Evolutionary conservation across 2,113 vertebrate genomes (phyloP), one percentile per base, ranked within the genome.

Genomic region (Dunckerocampus dactyliophorus): DNA sequence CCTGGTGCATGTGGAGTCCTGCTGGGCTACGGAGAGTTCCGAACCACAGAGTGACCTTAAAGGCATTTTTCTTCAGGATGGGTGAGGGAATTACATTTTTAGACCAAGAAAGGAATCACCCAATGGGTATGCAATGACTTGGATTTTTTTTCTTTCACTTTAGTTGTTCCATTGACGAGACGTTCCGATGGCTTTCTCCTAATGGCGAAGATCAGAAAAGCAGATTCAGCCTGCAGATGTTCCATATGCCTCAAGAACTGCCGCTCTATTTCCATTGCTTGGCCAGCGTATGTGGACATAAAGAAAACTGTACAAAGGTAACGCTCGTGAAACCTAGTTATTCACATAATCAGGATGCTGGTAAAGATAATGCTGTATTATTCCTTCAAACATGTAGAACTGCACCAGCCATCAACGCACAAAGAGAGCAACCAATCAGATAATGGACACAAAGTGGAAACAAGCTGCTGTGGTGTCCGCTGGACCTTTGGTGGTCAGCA

Each of bases 211-310:
- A n/a, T 6, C 75, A 83, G 39, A 59, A 0, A 0, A 85, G 68
- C 68, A 77, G 85, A 7, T 91, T 90, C 24, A 86, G 83, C 15
- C 11, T 91, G 8, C 78, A 84, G 65, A 88, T 90, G 88, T 90
- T 91, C 72, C 48, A n/a, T 8, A 85, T 91, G 85, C 85, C 85
- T 2, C 37, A 47, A 11, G 51, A 56, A 14, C 1, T 65, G 19
- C 85, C 77, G 1, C 52, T 91, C 48, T 89, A 87, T 69, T 64
- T 91, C 3, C 89, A 91, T 75, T 91, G 89, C 63, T 43, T 82
- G 67, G 66, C 82, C 59, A 79, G 76, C 51, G 61, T 91, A 22
- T 91, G 89, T 31, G 80, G 60, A 6, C 77, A 15, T 0, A 20
- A 74, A 14, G 77, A 87, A 19, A 66, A 80, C 67, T 91, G 89